phyloP scores from a whole-genome alignment of 2,797 vertebrate genomes.

The Streptopelia turtur region DNA sequence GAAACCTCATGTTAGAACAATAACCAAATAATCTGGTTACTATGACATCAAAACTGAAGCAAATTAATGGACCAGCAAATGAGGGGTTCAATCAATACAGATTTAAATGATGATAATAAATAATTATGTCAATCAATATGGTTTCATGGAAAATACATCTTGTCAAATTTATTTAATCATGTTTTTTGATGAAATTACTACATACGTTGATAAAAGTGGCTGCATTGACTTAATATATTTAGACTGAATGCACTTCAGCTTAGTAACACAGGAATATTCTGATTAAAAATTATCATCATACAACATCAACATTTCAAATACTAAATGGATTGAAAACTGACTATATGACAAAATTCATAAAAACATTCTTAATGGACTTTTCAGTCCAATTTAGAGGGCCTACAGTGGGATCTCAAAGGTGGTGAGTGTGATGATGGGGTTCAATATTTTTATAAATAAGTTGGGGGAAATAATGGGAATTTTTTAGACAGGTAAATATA shows the following conservation, averaged over 20 bases:
- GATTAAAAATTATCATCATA: slow-evolving; percentile 40
- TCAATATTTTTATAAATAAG: not conserved
- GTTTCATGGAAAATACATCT: slow-evolving; percentile 44
- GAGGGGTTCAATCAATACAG: slow-evolving; percentile 36
- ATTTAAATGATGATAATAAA: slow-evolving; percentile 41
- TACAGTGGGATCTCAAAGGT: not conserved
- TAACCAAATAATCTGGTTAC: slow-evolving; percentile 3
- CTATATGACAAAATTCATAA: not conserved
- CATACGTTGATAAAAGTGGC: not conserved
- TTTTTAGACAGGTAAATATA: not conserved
- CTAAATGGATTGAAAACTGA: slow-evolving; percentile 10
- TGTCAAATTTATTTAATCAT: slow-evolving; percentile 39
- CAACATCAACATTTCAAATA: slow-evolving; percentile 34
- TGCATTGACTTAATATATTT: slow-evolving; percentile 40
- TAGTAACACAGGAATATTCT: slow-evolving; percentile 14
- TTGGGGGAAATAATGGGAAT: not conserved
- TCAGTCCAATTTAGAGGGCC: not conserved
- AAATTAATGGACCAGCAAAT: slow-evolving; percentile 34
- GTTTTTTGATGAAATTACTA: slow-evolving; percentile 40
- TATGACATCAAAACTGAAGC: slow-evolving; percentile 6
- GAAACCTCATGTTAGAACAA: slow-evolving; percentile 1
- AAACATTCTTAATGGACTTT: not conserved
- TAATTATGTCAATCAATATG: slow-evolving; percentile 57
- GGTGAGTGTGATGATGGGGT: not conserved
- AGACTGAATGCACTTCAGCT: slow-evolving; percentile 31